Evolutionary conservation across 1,140 invertebrate genomes (phyloP).

Genomic region (Bactericera cockerelli): DNA sequence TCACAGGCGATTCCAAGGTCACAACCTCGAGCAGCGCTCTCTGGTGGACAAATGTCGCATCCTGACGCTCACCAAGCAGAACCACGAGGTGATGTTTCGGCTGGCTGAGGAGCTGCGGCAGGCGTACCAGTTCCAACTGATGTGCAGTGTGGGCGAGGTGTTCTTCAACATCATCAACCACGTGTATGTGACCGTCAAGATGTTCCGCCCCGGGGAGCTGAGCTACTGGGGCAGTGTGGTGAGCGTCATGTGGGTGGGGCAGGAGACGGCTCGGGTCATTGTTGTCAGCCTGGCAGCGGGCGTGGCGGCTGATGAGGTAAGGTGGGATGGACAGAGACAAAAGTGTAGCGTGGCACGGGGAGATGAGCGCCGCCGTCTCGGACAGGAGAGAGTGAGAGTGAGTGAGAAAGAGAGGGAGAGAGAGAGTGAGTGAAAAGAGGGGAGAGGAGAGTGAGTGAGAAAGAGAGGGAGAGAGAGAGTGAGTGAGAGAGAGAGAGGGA

Average conservation of each 20-base stretch:
- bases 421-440: too few species aligned
- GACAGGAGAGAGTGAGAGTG: too few species aligned
- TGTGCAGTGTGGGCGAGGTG: neutral
- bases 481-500: too few species aligned
- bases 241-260: neutral
- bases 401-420: too few species aligned
- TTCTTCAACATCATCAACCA: slow-evolving; percentile 6
- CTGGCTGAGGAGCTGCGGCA: neutral
- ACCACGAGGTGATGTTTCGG: neutral
- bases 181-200: neutral
- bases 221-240: neutral
- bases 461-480: too few species aligned
- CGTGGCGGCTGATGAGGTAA: slow-evolving; percentile 1
- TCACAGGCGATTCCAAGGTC: too few species aligned
- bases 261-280: neutral
- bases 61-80: neutral
- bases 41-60: neutral
- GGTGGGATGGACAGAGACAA: too few species aligned
- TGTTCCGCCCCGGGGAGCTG: slow-evolving; percentile 1
- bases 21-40: too few species aligned
- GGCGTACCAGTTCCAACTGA: neutral
- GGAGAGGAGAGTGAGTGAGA: too few species aligned
- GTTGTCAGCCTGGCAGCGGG: neutral
- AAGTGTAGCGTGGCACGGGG: too few species aligned
- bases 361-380: too few species aligned